Evolutionary conservation across 1,140 invertebrate genomes (phyloP).

Genomic region (Pogonomyrmex californicus): DNA sequence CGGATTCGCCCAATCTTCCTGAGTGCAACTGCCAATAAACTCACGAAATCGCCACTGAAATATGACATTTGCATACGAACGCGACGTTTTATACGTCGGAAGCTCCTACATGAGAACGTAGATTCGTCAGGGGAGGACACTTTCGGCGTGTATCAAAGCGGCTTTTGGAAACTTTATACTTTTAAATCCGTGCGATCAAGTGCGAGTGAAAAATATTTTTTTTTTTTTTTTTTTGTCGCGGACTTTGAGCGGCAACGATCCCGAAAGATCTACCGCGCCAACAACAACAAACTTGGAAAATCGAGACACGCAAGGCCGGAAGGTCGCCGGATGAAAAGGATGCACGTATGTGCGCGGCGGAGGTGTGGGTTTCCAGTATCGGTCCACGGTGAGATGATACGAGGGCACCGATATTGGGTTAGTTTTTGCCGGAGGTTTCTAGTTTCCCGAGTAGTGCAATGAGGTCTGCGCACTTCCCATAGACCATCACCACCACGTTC

Average conservation of each 20-base stretch:
- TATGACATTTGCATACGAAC: slow-evolving; percentile 52
- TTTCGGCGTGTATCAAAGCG: neutral
- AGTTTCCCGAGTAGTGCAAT: slow-evolving; percentile 80
- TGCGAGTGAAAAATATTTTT: neutral
- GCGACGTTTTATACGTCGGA: slow-evolving; percentile 8
- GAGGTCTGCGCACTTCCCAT: slow-evolving; percentile 76
- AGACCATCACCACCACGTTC: slow-evolving; percentile 73
- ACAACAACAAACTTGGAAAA: too few relatives aligned
- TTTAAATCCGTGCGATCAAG: neutral
- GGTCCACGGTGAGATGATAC: slow-evolving; percentile 46
- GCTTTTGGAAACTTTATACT: neutral
- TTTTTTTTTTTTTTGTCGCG: neutral
- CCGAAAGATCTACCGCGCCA: neutral
- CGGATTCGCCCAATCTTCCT: slow-evolving; percentile 48
- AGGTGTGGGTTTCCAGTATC: slow-evolving; percentile 73
- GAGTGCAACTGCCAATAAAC: slow-evolving; percentile 54
- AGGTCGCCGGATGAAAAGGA: slow-evolving; percentile 33
- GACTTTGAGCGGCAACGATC: neutral
- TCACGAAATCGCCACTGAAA: slow-evolving; percentile 4
- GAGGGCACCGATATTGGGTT: slow-evolving; percentile 77
- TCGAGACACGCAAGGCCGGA: neutral
- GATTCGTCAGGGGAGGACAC: neutral
- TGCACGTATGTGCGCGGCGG: slow-evolving; percentile 17
- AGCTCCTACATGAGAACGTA: neutral
- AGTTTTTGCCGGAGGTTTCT: slow-evolving; percentile 78